Base-by-base conservation (phyloP, 2,797 vertebrate species). In the Philypnodon macrostomus region DNA sequence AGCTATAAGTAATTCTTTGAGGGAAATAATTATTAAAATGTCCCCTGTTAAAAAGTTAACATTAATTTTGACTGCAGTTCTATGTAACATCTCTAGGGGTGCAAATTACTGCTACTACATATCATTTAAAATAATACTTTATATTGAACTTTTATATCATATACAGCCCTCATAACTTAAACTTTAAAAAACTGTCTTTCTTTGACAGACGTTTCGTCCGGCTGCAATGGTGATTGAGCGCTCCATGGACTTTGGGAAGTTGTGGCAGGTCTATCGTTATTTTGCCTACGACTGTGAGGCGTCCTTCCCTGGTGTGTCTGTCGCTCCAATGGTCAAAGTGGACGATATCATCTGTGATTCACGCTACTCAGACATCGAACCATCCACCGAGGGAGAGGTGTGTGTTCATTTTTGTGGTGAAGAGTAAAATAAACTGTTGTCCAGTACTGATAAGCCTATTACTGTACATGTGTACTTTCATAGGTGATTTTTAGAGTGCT, bases 211-310 rank as follows among this genome's bases (percentile, higher is more conserved):
- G 1, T 98, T 97, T 78, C 94, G 96, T 3, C 96, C 97, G 1
- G 93, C 93, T 9, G 93, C 96, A 12, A 98, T 98, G 97, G 58
- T 95, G 63, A 98, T 99, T 18, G 95, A 99, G 78, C 91, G 96
- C 1, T 99, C 96, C 0, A 92, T 95, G 52, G 93, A 99, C 85
- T 95, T 91, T n/a, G 95, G 94, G 53, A 79, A 84, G 53, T 91
- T 85, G 0, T 99, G 97, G 97, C 90, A 93, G 29, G 91, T 95
- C 27, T 99, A 97, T 50, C 90, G 96, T 5, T 98, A 97, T 71
- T 99, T 95, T 31, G 95, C 93, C 6, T 92, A 92, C 34, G 83
- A 96, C 83, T 99, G 97, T 7, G 74, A 90, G 56, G 63, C 79
- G 6, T 89, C 91, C 0, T 99, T 97, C 83, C 96, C 94, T 1